Base-by-base conservation (phyloP, 2,113 vertebrate genomes). In the Haemorhous mexicanus region DNA sequence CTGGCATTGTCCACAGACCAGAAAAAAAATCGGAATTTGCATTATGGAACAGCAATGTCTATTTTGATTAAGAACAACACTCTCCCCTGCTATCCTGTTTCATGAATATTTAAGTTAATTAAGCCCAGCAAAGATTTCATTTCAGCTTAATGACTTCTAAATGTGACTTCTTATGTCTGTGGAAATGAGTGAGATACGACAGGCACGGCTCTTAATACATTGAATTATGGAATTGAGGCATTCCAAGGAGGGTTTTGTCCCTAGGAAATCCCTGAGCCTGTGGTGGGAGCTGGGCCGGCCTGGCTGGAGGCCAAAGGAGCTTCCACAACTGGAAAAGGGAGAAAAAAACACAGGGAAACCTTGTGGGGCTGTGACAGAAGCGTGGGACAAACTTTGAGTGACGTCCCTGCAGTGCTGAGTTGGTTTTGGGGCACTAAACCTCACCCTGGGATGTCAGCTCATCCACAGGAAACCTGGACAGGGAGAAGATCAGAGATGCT, bases 31-130 rank as follows among this genome's bases (percentile, higher is more conserved):
- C 37, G 35, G 61, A 37, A 88, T 97, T 93, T 97, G 66, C 90
- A 92, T 96, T 97, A 78, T 84, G 87, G 62, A 96, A 75, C 83
- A 93, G 93, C 56, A 58, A 16, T 93, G 94, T 93, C 95, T 89
- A 95, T 95, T 97, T 96, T 95, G 96, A 95, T 97, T 97, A 96
- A 97, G 88, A 97, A 61, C 83, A 97, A 87, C 84, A 46, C 86
- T 88, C 92, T 62, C 90, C 87, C 64, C 70, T 80, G 72, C 81
- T 70, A 59, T 93, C 86, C 81, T 76, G 76, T 89, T 93, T 66
- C 93, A 93, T 94, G 96, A 97, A 95, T 97, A 96, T 96, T 97
- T 97, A 97, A 98, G 95, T 96, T 97, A 98, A 98, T 98, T 98
- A 98, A 97, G 96, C 95, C 93, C 67, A 27, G 89, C 93, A 87